phyloP scores from a whole-genome alignment of 2,113 vertebrate species.

The Pardalotus punctatus region DNA sequence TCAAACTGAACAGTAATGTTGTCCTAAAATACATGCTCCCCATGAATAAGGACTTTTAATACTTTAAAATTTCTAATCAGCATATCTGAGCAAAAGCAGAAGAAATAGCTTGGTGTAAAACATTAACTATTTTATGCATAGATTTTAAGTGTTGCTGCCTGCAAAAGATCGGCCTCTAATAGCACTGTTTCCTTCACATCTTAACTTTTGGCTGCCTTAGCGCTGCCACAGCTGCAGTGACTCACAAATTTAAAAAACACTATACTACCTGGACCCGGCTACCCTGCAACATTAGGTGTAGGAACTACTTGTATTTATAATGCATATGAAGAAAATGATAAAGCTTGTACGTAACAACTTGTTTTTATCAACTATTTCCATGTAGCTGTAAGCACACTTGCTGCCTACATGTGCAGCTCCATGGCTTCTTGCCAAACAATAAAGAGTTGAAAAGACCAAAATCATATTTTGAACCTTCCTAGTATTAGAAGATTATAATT shows the following conservation, averaged over 20 bases:
- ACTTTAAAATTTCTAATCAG: neutral
- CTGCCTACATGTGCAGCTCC: neutral
- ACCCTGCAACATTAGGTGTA: neutral
- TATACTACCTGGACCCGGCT: neutral
- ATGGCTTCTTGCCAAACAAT: neutral
- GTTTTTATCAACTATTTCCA: neutral
- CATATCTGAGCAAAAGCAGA: neutral
- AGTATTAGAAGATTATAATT: neutral
- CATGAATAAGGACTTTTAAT: neutral
- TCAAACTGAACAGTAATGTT: neutral
- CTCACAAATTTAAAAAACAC: neutral
- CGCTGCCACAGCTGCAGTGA: neutral
- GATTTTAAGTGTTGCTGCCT: neutral
- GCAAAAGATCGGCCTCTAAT: neutral
- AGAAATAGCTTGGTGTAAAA: neutral
- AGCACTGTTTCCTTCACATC: neutral
- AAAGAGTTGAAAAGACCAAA: neutral
- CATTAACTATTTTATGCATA: neutral
- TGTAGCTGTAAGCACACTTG: rapidly evolving
- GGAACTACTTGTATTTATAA: neutral
- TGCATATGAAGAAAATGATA: neutral
- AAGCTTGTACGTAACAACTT: neutral
- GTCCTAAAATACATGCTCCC: neutral
- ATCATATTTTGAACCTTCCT: neutral
- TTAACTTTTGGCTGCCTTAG: neutral